Evolutionary conservation across 2,888 invertebrate species (phyloP), one percentile per base, ranked within the genome.

Genomic region (Pycnomerus fuliginosus): DNA sequence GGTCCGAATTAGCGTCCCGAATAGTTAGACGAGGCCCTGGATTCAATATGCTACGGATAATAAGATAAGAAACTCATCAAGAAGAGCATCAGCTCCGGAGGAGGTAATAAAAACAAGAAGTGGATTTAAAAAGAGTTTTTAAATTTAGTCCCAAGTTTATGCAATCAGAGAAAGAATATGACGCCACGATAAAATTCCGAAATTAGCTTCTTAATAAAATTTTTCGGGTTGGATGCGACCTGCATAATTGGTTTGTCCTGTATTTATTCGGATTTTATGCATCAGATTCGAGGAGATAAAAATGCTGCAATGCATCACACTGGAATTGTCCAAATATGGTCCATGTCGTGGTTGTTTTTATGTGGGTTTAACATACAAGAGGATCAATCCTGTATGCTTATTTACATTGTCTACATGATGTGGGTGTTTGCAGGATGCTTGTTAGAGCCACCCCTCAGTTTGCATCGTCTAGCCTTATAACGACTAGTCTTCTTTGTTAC

Each of bases 31-130:
- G 24, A 11, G 37, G 45, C 32, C 33, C 14, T 16, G 40, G 41
- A 53, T 53, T 55, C 53, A 55, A 53, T 52, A 55, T 52, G 48
- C 45, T 44, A 23, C 30, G 30, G 43, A 48, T 53, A 55, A 55
- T 52, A 47, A 56, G 52, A 56, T 56, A 52, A 56, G 50, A 50
- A 56, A 52, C 53, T 53, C 55, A 56, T 56, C 55, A 53, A 44
- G 44, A 53, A 50, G 46, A 48, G 46, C 46, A 52, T 50, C 52
- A 50, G 43, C 37, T 48, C 29, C 44, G 28, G 8, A 22, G 15
- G 50, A 50, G 43, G 48, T 53, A 55, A 55, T 48, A 48, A 51
- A 48, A 42, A 38, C 47, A 44, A 16, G 32, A 34, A 49, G 38
- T 42, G 41, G 38, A 48, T 51, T 47, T 45, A 36, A 52, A 48